These are phyloP conservation scores for Cyclina sinensis DNA, from an alignment of 1,140 invertebrate species.

Conservation along the genomic window DNA sequence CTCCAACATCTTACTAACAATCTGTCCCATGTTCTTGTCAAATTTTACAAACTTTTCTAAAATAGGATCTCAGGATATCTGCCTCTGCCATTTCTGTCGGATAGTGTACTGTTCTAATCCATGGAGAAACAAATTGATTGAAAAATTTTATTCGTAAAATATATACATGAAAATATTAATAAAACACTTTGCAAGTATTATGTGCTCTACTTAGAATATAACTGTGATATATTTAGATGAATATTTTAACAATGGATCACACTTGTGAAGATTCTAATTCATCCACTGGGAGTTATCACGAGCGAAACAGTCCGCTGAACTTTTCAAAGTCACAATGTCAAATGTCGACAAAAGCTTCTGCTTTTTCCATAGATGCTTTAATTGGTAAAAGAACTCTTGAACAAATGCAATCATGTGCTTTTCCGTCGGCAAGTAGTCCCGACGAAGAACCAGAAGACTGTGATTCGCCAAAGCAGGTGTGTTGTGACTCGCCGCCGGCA, in stretches of 20 bases:
- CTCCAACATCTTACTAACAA: conserved; percentile 46
- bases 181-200: neutral
- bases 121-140: neutral
- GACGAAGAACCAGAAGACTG: conserved; percentile 43
- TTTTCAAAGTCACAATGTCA: conserved; percentile 70
- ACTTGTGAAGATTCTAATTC: conserved; percentile 59
- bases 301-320: conserved; percentile 52
- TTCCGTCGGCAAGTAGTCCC: conserved; percentile 17
- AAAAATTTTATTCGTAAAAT: neutral
- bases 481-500: conserved; percentile 48
- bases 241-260: conserved; percentile 14
- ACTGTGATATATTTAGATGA: conserved; percentile 12
- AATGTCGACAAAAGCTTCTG: conserved; percentile 79
- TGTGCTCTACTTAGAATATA: neutral
- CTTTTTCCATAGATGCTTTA: conserved; percentile 82
- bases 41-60: conserved; percentile 40
- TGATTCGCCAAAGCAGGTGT: conserved; percentile 16
- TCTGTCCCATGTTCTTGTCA: conserved; percentile 56
- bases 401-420: conserved; percentile 33
- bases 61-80: neutral
- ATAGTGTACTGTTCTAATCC: neutral
- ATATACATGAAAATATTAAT: conserved; percentile 17
- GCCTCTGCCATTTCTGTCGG: neutral
- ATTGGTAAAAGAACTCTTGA: conserved; percentile 72
- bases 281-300: conserved; percentile 53